Conservation (phyloP, 2,797 vertebrate species). For the Toxotes lorentzi region DNA sequence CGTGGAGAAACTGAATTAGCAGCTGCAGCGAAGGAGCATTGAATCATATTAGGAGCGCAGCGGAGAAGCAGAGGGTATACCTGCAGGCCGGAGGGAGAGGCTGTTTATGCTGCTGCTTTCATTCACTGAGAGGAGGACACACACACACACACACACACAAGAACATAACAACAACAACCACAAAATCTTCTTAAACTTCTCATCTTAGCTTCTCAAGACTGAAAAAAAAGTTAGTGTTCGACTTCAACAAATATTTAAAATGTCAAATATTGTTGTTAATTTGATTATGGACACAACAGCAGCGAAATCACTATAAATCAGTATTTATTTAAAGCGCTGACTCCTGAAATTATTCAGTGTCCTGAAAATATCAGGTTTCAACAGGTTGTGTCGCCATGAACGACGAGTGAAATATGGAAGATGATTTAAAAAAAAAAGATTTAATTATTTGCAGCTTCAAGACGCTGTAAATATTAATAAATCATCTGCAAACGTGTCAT, state of each 20-base stretch:
- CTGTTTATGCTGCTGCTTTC: slow-evolving; percentile 13
- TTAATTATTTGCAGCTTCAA: background rate
- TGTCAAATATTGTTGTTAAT: background rate
- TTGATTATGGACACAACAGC: background rate
- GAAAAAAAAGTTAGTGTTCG: background rate
- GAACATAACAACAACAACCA: background rate
- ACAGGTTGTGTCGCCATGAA: background rate
- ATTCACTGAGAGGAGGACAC: slow-evolving; percentile 13
- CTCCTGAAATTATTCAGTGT: background rate
- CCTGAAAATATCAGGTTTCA: background rate
- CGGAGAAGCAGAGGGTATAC: slow-evolving; percentile 54
- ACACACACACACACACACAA: background rate
- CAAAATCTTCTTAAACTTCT: background rate
- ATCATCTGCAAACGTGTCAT: background rate
- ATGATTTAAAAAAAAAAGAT: background rate
- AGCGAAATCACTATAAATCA: background rate
- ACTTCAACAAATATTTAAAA: background rate
- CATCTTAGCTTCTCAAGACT: background rate
- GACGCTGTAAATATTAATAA: background rate
- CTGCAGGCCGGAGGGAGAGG: slow-evolving; percentile 49
- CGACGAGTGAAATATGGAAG: background rate
- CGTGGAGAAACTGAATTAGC: slow-evolving; percentile 60
- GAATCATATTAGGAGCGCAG: slow-evolving; percentile 51
- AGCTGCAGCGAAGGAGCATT: slow-evolving; percentile 58
- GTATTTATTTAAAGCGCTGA: background rate